phyloP scores from a whole-genome alignment of 2,888 invertebrate species.

The Nycteola revayana region DNA sequence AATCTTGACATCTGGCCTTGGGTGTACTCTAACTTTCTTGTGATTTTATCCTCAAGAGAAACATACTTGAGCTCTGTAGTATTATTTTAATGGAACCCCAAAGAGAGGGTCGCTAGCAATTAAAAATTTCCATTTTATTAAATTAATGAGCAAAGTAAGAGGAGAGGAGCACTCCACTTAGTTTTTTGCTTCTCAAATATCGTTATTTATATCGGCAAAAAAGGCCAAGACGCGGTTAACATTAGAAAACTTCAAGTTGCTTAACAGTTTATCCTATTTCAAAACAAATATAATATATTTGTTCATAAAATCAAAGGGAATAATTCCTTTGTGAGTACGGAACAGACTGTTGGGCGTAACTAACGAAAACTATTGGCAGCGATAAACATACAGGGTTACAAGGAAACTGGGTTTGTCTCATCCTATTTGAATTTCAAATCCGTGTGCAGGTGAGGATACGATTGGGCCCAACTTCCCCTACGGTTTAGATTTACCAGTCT shows the following conservation, averaged over 20 bases:
- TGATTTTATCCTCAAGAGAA: constrained; percentile 39
- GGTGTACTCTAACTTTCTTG: constrained; percentile 33
- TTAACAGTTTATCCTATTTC: too few relatives aligned
- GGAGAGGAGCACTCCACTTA: constrained; percentile 34
- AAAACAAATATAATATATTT: constrained; percentile 17
- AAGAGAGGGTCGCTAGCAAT: constrained; percentile 49
- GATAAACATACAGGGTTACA: constrained; percentile 61
- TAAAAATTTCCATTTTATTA: constrained; percentile 62
- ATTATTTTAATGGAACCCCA: constrained; percentile 49
- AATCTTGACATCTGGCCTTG: too few relatives aligned
- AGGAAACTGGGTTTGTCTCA: constrained; percentile 58
- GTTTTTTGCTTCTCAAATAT: constrained; percentile 32
- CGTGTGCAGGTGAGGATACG: constrained; percentile 68
- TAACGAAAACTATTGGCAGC: constrained; percentile 42
- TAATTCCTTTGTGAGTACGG: constrained; percentile 28
- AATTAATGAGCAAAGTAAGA: constrained; percentile 51
- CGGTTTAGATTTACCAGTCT: constrained; percentile 67
- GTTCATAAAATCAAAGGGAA: constrained; percentile 28
- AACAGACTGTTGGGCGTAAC: constrained; percentile 17
- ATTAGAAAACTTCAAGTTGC: too few relatives aligned
- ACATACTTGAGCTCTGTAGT: constrained; percentile 43
- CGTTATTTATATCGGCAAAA: constrained; percentile 4
- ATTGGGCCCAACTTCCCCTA: constrained; percentile 68
- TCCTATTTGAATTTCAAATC: constrained; percentile 77
- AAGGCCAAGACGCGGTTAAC: too few relatives aligned